Evolutionary conservation across 2,888 invertebrate species (phyloP).

Genomic region (Stenoptilia bipunctidactyla): DNA sequence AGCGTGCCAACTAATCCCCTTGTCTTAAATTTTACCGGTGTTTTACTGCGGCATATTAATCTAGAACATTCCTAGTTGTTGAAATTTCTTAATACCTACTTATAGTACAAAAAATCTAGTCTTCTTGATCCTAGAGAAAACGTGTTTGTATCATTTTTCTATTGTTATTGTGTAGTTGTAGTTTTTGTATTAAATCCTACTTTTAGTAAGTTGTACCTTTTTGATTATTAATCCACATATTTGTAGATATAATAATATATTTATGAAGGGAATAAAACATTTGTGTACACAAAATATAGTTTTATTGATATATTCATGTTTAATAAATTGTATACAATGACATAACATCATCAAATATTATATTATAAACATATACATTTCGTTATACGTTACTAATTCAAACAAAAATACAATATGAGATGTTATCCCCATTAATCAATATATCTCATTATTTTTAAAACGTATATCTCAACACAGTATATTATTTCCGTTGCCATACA

Average conservation of each 20-base stretch:
- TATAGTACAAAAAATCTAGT: slow-evolving; percentile 59
- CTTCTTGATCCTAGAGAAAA: slow-evolving; percentile 17
- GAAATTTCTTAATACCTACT: slow-evolving; percentile 27
- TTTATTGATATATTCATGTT: slow-evolving; percentile 72
- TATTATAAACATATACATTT: slow-evolving; percentile 72
- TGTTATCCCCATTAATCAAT: slow-evolving; percentile 59
- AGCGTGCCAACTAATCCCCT: slow-evolving; percentile 56
- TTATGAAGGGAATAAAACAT: slow-evolving; percentile 51
- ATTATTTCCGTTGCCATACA: slow-evolving; percentile 42
- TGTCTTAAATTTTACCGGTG: slow-evolving; percentile 19
- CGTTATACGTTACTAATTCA: slow-evolving; percentile 68
- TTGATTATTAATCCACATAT: background rate
- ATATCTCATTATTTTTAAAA: slow-evolving; percentile 49
- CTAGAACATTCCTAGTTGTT: slow-evolving; percentile 2
- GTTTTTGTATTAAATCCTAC: slow-evolving; percentile 6
- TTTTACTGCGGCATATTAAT: background rate
- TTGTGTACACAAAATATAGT: slow-evolving; percentile 71
- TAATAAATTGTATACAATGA: slow-evolving; percentile 66
- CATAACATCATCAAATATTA: slow-evolving; percentile 71
- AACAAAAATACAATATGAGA: slow-evolving; percentile 71
- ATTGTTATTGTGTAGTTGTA: background rate
- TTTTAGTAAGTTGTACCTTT: too few relatives aligned
- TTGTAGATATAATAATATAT: slow-evolving; percentile 18
- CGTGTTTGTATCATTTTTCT: background rate
- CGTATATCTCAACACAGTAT: slow-evolving; percentile 49